These are phyloP conservation scores for Neuroterus valhalla DNA, from an alignment of 1,140 invertebrate genomes.

Conservation along the genomic window DNA sequence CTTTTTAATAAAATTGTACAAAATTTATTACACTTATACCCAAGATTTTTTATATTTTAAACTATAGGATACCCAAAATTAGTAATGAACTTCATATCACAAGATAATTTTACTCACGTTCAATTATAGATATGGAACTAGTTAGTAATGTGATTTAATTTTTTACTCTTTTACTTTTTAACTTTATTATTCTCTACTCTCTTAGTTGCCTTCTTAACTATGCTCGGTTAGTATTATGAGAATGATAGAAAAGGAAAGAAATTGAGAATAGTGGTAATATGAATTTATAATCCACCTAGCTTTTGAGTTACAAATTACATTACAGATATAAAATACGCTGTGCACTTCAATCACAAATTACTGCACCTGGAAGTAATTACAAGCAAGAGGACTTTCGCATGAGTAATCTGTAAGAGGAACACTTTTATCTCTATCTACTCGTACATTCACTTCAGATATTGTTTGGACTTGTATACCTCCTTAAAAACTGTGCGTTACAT, in stretches of 20 bases:
- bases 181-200: not conserved
- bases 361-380: not conserved
- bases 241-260: constrained; percentile 13
- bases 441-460: no score
- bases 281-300: not conserved
- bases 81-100: not conserved
- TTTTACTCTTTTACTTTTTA: not conserved
- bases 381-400: no score
- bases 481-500: no score
- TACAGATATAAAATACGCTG: constrained; percentile 24
- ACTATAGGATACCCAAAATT: not conserved
- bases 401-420: no score
- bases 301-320: constrained; percentile 20
- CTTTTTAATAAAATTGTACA: not conserved
- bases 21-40: not conserved
- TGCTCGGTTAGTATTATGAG: not conserved
- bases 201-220: not conserved
- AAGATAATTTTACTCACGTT: not conserved
- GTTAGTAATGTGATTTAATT: not conserved
- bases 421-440: no score
- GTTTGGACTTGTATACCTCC: no score
- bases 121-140: not conserved
- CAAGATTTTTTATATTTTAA: not conserved
- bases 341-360: constrained; percentile 6
- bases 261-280: constrained; percentile 12